Conservation (phyloP, 2,888 invertebrate species). For the Epistrophella euchroma region DNA sequence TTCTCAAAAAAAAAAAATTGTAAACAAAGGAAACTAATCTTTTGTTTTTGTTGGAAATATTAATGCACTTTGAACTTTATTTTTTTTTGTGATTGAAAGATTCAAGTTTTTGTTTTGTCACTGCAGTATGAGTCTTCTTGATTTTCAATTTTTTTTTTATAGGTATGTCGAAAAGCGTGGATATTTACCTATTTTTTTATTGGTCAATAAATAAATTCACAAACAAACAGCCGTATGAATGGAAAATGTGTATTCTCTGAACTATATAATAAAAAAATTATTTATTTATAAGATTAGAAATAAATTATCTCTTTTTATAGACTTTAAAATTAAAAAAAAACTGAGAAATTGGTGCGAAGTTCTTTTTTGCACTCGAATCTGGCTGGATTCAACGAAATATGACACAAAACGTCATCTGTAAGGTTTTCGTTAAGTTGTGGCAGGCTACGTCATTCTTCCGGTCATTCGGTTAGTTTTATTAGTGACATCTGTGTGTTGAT, state of each 20-base stretch:
- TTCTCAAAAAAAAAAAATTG: slow-evolving; percentile 1
- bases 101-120: slow-evolving; percentile 60
- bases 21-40: slow-evolving; percentile 52
- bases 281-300: slow-evolving; percentile 19
- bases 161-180: not conserved
- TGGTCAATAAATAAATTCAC: slow-evolving; percentile 41
- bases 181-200: slow-evolving; percentile 61
- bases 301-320: slow-evolving; percentile 30
- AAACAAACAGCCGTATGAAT: slow-evolving; percentile 38
- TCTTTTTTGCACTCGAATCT: slow-evolving; percentile 69
- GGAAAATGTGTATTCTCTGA: slow-evolving; percentile 19
- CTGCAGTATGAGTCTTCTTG: slow-evolving; percentile 10
- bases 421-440: slow-evolving; percentile 71
- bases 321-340: slow-evolving; percentile 61
- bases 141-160: slow-evolving; percentile 37
- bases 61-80: slow-evolving; percentile 56
- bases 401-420: slow-evolving; percentile 75
- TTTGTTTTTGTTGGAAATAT: slow-evolving; percentile 7
- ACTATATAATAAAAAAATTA: slow-evolving; percentile 1
- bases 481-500: slow-evolving; percentile 57
- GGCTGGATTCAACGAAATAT: slow-evolving; percentile 68
- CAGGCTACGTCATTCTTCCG: slow-evolving; percentile 76
- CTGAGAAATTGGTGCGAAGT: slow-evolving; percentile 54
- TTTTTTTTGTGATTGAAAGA: slow-evolving; percentile 9
- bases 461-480: slow-evolving; percentile 65